Percentiles rank a stretch among this genome's conserved stretches.
Conservation (phyloP, 2,113 vertebrate genomes). For the Phoenicopterus ruber region DNA sequence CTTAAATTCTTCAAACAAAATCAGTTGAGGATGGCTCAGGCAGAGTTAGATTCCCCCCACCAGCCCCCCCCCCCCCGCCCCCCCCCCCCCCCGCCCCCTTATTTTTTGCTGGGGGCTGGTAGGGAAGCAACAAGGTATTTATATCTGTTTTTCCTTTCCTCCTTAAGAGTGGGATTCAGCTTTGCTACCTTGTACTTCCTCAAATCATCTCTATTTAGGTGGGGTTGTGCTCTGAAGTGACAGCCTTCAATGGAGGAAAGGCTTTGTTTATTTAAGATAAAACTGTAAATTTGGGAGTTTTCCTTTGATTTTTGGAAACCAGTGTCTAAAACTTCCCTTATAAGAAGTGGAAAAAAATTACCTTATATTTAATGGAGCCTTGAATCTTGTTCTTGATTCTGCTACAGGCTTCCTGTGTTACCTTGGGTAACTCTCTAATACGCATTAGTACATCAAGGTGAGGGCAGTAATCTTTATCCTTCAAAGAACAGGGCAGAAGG, state of each 20-base stretch:
- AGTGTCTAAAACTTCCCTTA: background rate
- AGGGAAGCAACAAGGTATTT: background rate
- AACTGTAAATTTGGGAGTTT: background rate
- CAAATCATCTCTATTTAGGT: background rate
- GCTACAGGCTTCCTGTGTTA: background rate
- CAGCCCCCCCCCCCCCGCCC: too few species aligned
- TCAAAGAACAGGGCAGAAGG: background rate
- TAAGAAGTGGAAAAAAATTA: background rate
- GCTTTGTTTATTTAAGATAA: background rate
- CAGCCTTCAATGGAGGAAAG: background rate
- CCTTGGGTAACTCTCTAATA: background rate
- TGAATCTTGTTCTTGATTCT: background rate
- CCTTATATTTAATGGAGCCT: background rate
- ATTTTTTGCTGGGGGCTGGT: background rate
- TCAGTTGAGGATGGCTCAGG: background rate
- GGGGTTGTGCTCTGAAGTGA: background rate
- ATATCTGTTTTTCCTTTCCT: background rate
- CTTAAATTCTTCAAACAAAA: slow-evolving; percentile 16
- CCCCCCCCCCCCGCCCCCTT: too few species aligned
- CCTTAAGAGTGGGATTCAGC: background rate
- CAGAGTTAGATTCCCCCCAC: too few species aligned
- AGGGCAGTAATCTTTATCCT: background rate
- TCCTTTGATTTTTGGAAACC: background rate
- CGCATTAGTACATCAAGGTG: background rate
- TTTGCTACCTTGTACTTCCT: background rate